phyloP scores from a whole-genome alignment of 2,888 invertebrate genomes.

The Argyresthia albistria region DNA sequence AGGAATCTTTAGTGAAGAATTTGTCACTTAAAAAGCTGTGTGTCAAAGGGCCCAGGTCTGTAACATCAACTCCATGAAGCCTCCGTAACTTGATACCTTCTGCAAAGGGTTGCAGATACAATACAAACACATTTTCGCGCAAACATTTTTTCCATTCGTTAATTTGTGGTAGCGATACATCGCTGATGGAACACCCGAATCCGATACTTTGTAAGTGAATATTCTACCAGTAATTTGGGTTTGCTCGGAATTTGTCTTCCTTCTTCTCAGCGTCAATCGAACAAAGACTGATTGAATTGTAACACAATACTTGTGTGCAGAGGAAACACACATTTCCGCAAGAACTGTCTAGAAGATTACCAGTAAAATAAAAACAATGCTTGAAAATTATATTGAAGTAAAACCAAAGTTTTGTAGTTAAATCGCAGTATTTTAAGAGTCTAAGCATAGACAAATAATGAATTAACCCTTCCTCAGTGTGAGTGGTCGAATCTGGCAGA shows the following conservation, averaged over 20 bases:
- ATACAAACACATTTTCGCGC: conserved; percentile 16
- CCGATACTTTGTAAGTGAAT: conserved; percentile 40
- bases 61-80: background rate
- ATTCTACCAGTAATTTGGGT: conserved; percentile 38
- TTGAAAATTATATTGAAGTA: too few relatives aligned
- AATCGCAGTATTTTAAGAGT: too few relatives aligned
- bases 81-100: background rate
- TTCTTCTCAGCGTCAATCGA: conserved; percentile 27
- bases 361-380: too few relatives aligned
- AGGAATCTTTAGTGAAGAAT: too few relatives aligned
- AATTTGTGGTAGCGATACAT: conserved; percentile 48
- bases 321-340: conserved; percentile 24
- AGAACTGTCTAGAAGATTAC: background rate
- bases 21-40: too few relatives aligned
- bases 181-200: conserved; percentile 16
- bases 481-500: too few relatives aligned
- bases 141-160: conserved; percentile 33
- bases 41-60: too few relatives aligned
- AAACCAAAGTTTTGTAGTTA: too few relatives aligned
- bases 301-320: conserved; percentile 38
- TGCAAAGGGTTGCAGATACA: conserved; percentile 2
- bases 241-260: conserved; percentile 20
- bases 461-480: too few relatives aligned
- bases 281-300: conserved; percentile 46
- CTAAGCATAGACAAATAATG: too few relatives aligned